Evolutionary conservation across 2,888 invertebrate genomes (phyloP).

Genomic region (Metallyticus violacea): DNA sequence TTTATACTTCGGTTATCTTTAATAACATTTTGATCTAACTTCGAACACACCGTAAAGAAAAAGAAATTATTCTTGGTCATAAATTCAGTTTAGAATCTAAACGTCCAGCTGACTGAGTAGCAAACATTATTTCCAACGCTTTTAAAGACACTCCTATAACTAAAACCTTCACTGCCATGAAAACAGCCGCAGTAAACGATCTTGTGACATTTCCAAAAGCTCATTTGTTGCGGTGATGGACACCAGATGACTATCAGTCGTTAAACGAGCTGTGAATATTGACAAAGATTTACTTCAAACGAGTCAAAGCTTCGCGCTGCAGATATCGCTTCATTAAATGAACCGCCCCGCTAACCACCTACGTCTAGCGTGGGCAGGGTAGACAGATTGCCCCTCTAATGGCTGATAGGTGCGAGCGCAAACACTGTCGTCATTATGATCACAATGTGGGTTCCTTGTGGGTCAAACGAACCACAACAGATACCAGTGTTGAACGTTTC

Average conservation of each 20-base stretch:
- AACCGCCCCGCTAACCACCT: background rate
- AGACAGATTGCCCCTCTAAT: background rate
- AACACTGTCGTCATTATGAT: background rate
- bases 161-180: background rate
- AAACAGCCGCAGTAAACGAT: background rate
- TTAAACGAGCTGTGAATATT: background rate
- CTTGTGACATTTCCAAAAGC: background rate
- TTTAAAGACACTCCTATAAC: too few species aligned
- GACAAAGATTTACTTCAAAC: background rate
- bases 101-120: too few species aligned
- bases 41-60: too few species aligned
- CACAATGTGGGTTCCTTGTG: background rate
- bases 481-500: background rate
- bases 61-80: too few species aligned
- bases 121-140: too few species aligned
- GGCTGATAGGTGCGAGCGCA: background rate
- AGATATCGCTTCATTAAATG: background rate
- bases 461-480: too few species aligned
- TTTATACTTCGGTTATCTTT: too few species aligned
- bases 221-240: background rate
- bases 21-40: too few species aligned
- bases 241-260: background rate
- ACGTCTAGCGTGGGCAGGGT: background rate
- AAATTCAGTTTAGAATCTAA: too few species aligned
- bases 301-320: background rate